A percentile compares a stretch with the other conserved stretches of the same genome.
phyloP scores from a whole-genome alignment of 1,140 invertebrate species.

The Antheraea mylitta region DNA sequence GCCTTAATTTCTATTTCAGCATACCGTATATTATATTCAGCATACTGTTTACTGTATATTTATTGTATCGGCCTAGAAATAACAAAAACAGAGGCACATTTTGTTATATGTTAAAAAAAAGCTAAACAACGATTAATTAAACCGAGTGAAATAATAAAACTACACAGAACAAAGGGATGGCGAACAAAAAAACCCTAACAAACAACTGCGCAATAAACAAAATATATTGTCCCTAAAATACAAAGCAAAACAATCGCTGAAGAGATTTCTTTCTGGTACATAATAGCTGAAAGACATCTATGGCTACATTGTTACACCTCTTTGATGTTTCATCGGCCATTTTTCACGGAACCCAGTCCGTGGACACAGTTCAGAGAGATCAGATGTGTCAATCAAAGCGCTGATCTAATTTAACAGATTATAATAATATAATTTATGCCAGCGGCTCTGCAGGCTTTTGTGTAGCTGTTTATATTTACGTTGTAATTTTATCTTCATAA shows the following conservation, averaged over 20 bases:
- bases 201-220: not conserved
- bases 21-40: no score
- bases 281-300: not conserved
- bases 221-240: constrained; percentile 5
- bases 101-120: no score
- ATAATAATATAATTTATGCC: no score
- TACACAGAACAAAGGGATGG: not conserved
- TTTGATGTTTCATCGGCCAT: constrained; percentile 1
- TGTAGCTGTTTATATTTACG: no score
- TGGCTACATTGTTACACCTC: constrained; percentile 3
- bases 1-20: no score
- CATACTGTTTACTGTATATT: no score
- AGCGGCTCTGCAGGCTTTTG: no score
- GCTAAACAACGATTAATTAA: not conserved
- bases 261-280: constrained; percentile 2
- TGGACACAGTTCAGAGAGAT: not conserved
- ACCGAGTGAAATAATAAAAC: not conserved
- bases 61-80: no score
- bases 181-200: not conserved
- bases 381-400: not conserved
- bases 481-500: no score
- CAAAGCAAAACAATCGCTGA: constrained; percentile 1
- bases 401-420: no score
- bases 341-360: not conserved
- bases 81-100: no score